Evolutionary conservation across 2,888 invertebrate species (phyloP).

Genomic region (Empis livida): DNA sequence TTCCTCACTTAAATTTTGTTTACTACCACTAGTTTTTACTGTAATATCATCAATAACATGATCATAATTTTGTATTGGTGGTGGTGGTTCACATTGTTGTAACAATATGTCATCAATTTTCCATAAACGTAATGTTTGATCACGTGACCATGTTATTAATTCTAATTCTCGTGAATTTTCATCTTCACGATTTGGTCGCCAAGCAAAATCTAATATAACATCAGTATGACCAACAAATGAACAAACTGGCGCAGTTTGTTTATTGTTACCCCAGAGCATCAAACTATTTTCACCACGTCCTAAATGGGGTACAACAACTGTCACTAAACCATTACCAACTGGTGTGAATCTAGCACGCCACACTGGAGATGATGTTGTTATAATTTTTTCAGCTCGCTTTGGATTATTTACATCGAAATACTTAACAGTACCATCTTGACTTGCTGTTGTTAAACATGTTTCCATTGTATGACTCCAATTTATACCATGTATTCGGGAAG

Average conservation of each 20-base stretch:
- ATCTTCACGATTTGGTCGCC: constrained; percentile 56
- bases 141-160: constrained; percentile 89
- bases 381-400: constrained; percentile 67
- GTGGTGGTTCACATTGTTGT: constrained; percentile 54
- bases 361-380: constrained; percentile 70
- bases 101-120: constrained; percentile 73
- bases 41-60: background rate
- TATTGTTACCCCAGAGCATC: constrained; percentile 59
- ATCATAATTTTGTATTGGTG: constrained; percentile 29
- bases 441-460: constrained; percentile 77
- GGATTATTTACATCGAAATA: constrained; percentile 85
- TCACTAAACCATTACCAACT: constrained; percentile 83
- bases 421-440: constrained; percentile 91
- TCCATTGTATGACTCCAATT: constrained; percentile 87
- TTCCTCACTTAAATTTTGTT: background rate
- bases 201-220: constrained; percentile 89
- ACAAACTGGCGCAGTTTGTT: constrained; percentile 64
- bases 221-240: constrained; percentile 90
- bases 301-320: constrained; percentile 84
- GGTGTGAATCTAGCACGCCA: constrained; percentile 92
- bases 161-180: constrained; percentile 42
- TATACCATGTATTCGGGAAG: constrained; percentile 37
- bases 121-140: constrained; percentile 85
- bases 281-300: constrained; percentile 77
- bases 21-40: background rate